phyloP scores from a whole-genome alignment of 1,140 invertebrate species.

The Euglossa dilemma region DNA sequence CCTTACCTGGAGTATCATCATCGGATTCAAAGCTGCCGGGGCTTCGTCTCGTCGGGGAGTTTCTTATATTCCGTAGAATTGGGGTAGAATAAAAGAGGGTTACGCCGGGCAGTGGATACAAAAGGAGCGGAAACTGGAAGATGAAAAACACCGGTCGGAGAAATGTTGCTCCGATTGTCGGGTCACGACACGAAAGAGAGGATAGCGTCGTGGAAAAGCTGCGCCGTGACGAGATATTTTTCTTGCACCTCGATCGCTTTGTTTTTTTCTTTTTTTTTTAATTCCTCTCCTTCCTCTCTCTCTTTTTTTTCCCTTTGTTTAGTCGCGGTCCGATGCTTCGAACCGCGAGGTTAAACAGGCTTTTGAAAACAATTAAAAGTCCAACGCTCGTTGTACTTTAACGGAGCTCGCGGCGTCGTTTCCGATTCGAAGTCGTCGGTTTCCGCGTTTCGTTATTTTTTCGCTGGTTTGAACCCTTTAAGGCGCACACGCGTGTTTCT shows the following conservation, averaged over 20 bases:
- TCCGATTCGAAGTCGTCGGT: no score
- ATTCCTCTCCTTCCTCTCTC: background rate
- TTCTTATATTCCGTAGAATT: constrained; percentile 50
- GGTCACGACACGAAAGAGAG: background rate
- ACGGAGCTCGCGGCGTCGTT: no score
- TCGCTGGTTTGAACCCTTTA: no score
- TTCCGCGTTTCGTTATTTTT: no score
- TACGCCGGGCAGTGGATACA: constrained; percentile 23
- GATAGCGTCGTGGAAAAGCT: background rate
- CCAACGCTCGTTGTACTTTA: no score
- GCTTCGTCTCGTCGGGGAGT: background rate
- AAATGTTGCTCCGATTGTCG: constrained; percentile 1
- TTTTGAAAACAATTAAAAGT: background rate
- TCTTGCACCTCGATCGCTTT: background rate
- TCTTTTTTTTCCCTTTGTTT: background rate
- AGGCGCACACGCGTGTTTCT: background rate
- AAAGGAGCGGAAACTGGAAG: constrained; percentile 39
- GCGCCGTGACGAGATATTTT: background rate
- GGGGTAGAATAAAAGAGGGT: constrained; percentile 49
- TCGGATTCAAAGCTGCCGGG: constrained; percentile 27
- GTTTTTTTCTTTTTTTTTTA: background rate
- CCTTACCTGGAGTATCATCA: constrained; percentile 45
- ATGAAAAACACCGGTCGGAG: constrained; percentile 27
- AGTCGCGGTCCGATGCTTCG: background rate
- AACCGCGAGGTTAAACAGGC: background rate